Evolutionary conservation across 2,113 vertebrate genomes (phyloP), one percentile per base, ranked within the genome.

Genomic region (Chascanopsetta lugubris): DNA sequence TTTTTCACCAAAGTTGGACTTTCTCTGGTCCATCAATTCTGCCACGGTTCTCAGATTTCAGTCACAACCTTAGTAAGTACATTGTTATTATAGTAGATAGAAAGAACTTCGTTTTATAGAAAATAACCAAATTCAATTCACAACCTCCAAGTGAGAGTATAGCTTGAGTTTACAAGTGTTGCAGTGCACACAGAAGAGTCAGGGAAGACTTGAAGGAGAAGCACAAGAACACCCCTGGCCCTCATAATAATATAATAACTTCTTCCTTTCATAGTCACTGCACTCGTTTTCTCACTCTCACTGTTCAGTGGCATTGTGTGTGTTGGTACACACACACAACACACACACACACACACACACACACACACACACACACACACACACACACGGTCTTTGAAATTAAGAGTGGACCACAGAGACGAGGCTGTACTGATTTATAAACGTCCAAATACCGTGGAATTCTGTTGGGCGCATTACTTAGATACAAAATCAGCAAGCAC

Each of bases 361-460:
- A 36, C 34, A 49, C 50, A 66, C 43, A 30, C 64, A 48, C 18
- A 48, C 45, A 36, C 34, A 49, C 50, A 66, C 43, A 30, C 64
- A 48, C 15, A 49, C 55, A 42, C 55, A 70, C 54, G 27, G 47
- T 72, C 32, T 58, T 49, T 43, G 48, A 72, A 62, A 62, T 54
- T 12, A 13, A 55, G 17, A 27, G 46, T n/a, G 24, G 42, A 22
- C 26, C 48, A 67, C 26, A 68, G 17, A 53, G 6, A n/a, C n/a
- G n/a, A 42, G 25, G n/a, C 3, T 25, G 29, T 5, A 5, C 18
- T 56, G 42, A 13, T 54, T 56, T 38, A 72, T 58, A 34, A 29
- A 51, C 47, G 43, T 9, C 45, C 46, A 55, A 13, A 38, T 34
- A 32, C 50, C 32, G 43, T 13, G n/a, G 24, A 55, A 36, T 50